Evolutionary conservation across 2,888 invertebrate species (phyloP), one percentile per base, ranked within the genome.

Genomic region (Meteorus colon): DNA sequence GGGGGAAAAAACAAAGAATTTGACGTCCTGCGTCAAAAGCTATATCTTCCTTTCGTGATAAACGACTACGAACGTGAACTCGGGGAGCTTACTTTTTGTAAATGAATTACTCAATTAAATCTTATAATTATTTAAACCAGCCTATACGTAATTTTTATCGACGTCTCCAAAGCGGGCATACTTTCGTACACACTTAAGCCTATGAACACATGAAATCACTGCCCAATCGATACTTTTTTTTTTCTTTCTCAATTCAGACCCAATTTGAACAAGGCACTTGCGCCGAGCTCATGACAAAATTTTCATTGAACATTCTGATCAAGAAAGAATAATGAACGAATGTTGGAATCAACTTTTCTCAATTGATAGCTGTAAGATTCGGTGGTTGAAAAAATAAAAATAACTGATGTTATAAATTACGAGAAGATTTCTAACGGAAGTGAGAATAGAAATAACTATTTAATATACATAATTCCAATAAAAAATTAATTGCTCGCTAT

Each of bases 191-290:
- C 84, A 82, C 89, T 89, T 89, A 89, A 89, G 85, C 84, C 89
- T 89, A 89, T 89, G 89, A 89, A 89, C 89, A 89, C 89, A 89
- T 89, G 88, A 88, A 89, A 89, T 89, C 89, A 89, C 89, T 89
- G 88, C 89, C 89, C 88, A 86, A 87, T 89, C 88, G 86, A 87
- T 86, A 55, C n/a, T 19, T 16, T n/a, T n/a, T 55, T 55, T 55
- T 55, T 19, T 8, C 8, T 24, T 8, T 55, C 5, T 86, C 85
- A 87, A 87, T 76, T 88, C 86, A 86, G 86, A 89, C 87, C 87
- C 87, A 86, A 86, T 29, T 29, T 10, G 5, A 31, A 63, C 83
- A 87, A 89, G 86, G 86, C 87, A 87, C 86, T 86, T 83, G 81
- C 81, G 81, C 86, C 83, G 4, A 27, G 24, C 31, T n/a, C 27